phyloP scores from a whole-genome alignment of 2,797 vertebrate genomes.

The Antennarius maculatus region DNA sequence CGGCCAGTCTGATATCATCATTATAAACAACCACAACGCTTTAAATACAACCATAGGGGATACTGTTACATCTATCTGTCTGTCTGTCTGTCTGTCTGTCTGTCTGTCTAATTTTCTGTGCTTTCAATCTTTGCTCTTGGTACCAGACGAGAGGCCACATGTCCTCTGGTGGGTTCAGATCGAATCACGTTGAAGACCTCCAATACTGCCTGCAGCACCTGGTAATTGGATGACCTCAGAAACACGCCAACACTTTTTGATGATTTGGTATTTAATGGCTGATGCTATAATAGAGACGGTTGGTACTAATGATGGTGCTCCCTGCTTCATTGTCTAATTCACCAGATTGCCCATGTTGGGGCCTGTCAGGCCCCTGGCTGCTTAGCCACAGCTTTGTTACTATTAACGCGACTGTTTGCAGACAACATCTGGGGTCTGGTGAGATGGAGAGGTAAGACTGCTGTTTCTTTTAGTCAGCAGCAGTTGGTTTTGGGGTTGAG shows the following conservation, averaged over 20 bases:
- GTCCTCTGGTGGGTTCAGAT: slow-evolving; percentile 65
- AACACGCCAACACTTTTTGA: slow-evolving; percentile 60
- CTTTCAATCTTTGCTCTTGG: slow-evolving; percentile 57
- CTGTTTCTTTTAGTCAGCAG: slow-evolving; percentile 19
- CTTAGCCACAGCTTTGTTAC: slow-evolving; percentile 43
- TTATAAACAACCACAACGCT: background rate
- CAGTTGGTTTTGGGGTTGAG: slow-evolving; percentile 7
- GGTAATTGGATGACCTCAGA: slow-evolving; percentile 71
- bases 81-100: background rate
- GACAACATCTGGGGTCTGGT: slow-evolving; percentile 37
- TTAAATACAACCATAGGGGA: background rate
- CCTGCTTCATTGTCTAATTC: slow-evolving; percentile 50
- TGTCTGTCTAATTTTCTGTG: slow-evolving; percentile 6
- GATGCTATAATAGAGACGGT: slow-evolving; percentile 46
- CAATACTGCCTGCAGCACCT: slow-evolving; percentile 56
- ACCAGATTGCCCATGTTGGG: slow-evolving; percentile 49
- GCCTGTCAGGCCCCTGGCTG: slow-evolving; percentile 26
- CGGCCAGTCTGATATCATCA: slow-evolving; percentile 1
- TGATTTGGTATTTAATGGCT: slow-evolving; percentile 59
- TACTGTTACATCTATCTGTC: no score
- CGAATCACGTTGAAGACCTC: slow-evolving; percentile 67
- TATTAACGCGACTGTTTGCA: slow-evolving; percentile 54
- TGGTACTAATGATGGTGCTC: slow-evolving; percentile 44
- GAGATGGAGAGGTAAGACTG: slow-evolving; percentile 25
- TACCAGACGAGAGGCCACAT: slow-evolving; percentile 47